These are phyloP conservation scores for Stenopsyche tienmushanensis DNA, from an alignment of 1,140 invertebrate genomes.

Conservation along the genomic window DNA sequence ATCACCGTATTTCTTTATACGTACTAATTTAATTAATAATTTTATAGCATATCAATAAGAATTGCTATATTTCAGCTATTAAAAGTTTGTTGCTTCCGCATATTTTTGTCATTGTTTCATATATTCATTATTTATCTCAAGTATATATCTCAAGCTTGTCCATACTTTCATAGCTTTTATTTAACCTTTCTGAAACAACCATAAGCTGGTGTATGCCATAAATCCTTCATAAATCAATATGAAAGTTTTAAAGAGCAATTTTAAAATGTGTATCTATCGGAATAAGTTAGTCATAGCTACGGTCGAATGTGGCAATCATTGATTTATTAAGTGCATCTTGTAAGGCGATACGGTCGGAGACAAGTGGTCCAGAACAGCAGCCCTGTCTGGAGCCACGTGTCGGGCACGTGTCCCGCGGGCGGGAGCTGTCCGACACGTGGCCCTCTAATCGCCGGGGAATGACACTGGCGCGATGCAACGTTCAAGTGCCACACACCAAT, in stretches of 20 bases:
- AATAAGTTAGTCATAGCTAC: too few relatives aligned
- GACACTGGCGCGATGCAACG: conserved; percentile 3
- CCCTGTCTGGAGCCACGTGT: not conserved
- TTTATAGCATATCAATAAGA: too few relatives aligned
- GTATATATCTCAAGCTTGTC: too few relatives aligned
- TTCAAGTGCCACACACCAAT: conserved; percentile 10
- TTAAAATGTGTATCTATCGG: too few relatives aligned
- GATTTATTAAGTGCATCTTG: conserved; percentile 12
- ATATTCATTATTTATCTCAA: too few relatives aligned
- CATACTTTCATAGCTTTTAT: too few relatives aligned
- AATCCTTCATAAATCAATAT: not conserved
- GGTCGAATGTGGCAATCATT: conserved; percentile 16
- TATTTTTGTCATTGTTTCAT: too few relatives aligned
- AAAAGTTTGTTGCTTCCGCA: too few relatives aligned
- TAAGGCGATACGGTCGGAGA: not conserved
- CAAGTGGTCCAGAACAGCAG: not conserved
- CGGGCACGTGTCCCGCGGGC: conserved; percentile 23
- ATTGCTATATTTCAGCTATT: too few relatives aligned
- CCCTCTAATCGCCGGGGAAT: conserved; percentile 6
- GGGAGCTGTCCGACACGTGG: conserved; percentile 29
- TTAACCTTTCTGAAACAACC: too few relatives aligned
- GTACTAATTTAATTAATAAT: too few relatives aligned
- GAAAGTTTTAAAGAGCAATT: not conserved
- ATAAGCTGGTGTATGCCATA: not conserved
- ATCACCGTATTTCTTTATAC: too few relatives aligned